Evolutionary conservation across 2,888 invertebrate species (phyloP).

Genomic region (Macrostomum cliftonense): DNA sequence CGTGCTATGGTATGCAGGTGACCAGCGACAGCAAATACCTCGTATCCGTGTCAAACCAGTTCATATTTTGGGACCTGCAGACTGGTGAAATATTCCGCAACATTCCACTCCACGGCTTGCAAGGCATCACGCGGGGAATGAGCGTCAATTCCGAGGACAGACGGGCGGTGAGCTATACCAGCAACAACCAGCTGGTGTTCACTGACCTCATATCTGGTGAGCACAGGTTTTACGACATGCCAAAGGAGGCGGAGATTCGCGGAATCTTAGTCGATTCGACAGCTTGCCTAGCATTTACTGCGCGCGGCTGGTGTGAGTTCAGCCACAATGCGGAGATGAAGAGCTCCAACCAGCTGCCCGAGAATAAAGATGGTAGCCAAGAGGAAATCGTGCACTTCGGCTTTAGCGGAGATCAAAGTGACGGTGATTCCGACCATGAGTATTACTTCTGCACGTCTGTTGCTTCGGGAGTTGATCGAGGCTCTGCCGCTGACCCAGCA

Average conservation of each 20-base stretch:
- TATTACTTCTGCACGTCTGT: too few species aligned
- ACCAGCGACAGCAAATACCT: constrained; percentile 77
- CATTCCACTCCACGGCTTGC: constrained; percentile 38
- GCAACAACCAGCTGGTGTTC: constrained; percentile 76
- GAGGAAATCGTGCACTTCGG: too few species aligned
- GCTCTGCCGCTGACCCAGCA: too few species aligned
- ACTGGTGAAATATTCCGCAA: constrained; percentile 83
- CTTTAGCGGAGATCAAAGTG: too few species aligned
- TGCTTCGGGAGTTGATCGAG: too few species aligned
- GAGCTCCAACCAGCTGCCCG: too few species aligned
- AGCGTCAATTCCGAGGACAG: constrained; percentile 81
- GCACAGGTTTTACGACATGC: constrained; percentile 49
- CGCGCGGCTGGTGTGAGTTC: constrained; percentile 23
- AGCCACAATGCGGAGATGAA: too few species aligned
- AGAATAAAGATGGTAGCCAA: too few species aligned
- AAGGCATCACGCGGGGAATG: constrained; percentile 78
- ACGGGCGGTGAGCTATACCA: constrained; percentile 82
- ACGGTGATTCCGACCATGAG: too few species aligned
- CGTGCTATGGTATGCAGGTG: constrained; percentile 42
- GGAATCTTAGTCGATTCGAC: constrained; percentile 27
- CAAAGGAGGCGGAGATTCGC: constrained; percentile 18
- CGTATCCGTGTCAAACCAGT: constrained; percentile 82
- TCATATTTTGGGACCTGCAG: constrained; percentile 86
- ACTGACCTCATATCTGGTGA: constrained; percentile 83
- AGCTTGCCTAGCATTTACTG: constrained; percentile 26